Evolutionary conservation across 2,888 invertebrate species (phyloP).

Genomic region (Clivina fossor): DNA sequence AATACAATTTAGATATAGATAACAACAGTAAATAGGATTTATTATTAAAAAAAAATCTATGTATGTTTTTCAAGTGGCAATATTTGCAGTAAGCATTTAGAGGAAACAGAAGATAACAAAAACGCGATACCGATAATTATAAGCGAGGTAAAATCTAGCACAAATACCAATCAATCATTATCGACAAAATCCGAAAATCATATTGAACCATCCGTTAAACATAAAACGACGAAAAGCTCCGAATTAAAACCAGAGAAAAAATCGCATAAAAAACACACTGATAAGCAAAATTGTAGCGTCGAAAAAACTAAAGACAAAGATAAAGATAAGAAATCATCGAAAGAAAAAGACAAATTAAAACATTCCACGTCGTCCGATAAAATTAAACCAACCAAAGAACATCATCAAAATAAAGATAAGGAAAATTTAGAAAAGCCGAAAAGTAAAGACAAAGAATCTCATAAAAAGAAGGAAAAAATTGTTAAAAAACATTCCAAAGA

Average conservation of each 20-base stretch:
- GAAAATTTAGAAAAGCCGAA: conserved; percentile 22
- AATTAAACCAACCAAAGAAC: conserved; percentile 31
- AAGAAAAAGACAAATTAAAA: conserved; percentile 33
- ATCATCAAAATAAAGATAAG: conserved; percentile 22
- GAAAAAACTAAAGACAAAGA: conserved; percentile 40
- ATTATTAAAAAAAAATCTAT: neutral
- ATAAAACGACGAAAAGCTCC: conserved; percentile 35
- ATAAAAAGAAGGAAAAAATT: conserved; percentile 25
- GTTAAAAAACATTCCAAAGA: conserved; percentile 34
- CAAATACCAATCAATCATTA: conserved; percentile 8
- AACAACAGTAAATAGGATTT: neutral
- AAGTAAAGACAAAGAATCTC: neutral
- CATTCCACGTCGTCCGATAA: conserved; percentile 31
- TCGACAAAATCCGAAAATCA: conserved; percentile 20
- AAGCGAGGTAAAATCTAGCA: conserved; percentile 18
- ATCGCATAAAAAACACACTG: conserved; percentile 24
- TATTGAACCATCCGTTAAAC: conserved; percentile 17
- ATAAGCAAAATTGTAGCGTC: conserved; percentile 29
- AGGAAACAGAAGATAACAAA: conserved; percentile 3
- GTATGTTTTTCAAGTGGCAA: conserved; percentile 16
- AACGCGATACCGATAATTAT: conserved; percentile 24
- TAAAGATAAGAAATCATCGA: conserved; percentile 43
- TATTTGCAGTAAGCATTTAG: conserved; percentile 3
- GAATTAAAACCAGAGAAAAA: conserved; percentile 39
- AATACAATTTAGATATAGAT: too few relatives aligned